These are phyloP conservation scores for Hystrix brachyura DNA, from an alignment of 2,113 vertebrate genomes.

Conservation along the genomic window DNA sequence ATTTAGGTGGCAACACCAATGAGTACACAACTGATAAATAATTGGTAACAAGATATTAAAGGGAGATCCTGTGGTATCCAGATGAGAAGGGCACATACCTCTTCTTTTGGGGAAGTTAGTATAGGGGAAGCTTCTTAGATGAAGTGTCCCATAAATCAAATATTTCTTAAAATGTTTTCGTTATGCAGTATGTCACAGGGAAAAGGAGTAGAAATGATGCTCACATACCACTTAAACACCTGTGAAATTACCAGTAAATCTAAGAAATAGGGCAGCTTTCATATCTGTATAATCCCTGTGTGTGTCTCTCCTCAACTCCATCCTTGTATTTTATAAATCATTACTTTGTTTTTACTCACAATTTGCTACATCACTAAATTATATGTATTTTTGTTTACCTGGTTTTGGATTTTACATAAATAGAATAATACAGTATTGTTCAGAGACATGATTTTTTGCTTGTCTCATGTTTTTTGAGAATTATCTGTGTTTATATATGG, in stretches of 20 bases:
- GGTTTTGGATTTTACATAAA: not conserved
- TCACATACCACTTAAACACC: not conserved
- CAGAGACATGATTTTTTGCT: not conserved
- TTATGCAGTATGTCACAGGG: not conserved
- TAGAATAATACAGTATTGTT: not conserved
- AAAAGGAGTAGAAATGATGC: not conserved
- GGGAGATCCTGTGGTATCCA: not conserved
- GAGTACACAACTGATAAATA: not conserved
- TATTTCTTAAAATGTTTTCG: not conserved
- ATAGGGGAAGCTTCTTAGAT: not conserved
- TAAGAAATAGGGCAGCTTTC: not conserved
- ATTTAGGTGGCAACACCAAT: not conserved
- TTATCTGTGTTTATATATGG: not conserved
- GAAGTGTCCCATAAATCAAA: not conserved
- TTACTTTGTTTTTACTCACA: not conserved
- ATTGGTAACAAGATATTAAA: not conserved
- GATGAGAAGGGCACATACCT: not conserved
- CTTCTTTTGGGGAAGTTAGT: not conserved
- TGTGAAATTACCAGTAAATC: not conserved
- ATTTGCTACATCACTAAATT: not conserved
- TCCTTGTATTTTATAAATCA: not conserved
- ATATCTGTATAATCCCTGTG: not conserved
- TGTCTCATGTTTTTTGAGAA: conserved; percentile 2
- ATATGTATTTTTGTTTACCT: not conserved
- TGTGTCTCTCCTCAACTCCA: not conserved